phyloP scores from a whole-genome alignment of 2,113 vertebrate species.

The Pterocles burchelli region DNA sequence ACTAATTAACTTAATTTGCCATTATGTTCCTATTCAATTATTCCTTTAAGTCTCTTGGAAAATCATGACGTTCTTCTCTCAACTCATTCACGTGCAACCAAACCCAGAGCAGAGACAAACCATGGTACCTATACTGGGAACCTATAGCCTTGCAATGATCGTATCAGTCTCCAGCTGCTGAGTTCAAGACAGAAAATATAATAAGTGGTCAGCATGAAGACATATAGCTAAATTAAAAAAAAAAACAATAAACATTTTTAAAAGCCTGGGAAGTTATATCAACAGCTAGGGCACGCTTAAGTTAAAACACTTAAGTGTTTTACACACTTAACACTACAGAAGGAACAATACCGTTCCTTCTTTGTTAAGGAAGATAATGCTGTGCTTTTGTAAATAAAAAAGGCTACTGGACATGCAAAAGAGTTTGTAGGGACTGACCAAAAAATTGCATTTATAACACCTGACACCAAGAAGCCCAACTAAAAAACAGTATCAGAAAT shows the following conservation, averaged over 20 bases:
- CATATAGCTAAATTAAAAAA: not conserved
- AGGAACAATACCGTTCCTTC: not conserved
- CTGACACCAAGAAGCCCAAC: not conserved
- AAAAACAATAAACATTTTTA: not conserved
- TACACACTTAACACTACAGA: not conserved
- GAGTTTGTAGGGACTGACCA: not conserved
- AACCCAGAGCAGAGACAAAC: not conserved
- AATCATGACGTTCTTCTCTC: not conserved
- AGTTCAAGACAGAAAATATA: not conserved
- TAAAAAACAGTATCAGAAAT: not conserved
- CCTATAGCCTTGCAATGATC: not conserved
- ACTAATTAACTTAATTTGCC: not conserved
- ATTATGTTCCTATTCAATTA: not conserved
- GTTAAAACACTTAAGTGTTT: not conserved
- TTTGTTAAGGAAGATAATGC: not conserved
- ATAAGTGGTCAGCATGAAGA: not conserved
- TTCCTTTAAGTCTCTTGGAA: not conserved
- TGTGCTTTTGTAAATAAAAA: not conserved
- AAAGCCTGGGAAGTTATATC: not conserved
- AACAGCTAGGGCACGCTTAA: not conserved
- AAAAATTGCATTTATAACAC: not conserved
- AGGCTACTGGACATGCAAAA: not conserved
- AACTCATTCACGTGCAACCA: not conserved
- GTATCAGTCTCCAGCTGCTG: not conserved
- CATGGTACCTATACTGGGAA: not conserved